phyloP scores from a whole-genome alignment of 1,140 invertebrate genomes.

The Stegodyphus dumicola region DNA sequence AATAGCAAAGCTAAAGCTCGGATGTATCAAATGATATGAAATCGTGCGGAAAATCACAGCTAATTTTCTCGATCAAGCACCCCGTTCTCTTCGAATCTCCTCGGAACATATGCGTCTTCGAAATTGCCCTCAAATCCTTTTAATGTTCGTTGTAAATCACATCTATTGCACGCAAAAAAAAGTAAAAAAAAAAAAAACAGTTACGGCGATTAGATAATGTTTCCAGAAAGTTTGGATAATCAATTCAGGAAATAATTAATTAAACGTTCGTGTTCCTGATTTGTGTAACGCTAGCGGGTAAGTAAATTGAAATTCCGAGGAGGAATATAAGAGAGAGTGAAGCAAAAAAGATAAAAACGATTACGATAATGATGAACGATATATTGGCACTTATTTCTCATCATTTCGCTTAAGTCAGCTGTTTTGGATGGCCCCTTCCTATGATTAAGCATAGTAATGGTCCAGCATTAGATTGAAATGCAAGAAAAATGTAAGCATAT shows the following conservation, averaged over 20 bases:
- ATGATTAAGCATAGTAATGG: conserved; percentile 44
- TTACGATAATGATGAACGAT: conserved; percentile 31
- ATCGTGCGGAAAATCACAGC: too few relatives aligned
- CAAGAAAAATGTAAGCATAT: not conserved
- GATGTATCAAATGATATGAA: too few relatives aligned
- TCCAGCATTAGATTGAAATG: conserved; percentile 14
- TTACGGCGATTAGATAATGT: conserved; percentile 20
- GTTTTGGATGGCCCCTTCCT: conserved; percentile 21
- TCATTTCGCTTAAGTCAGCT: conserved; percentile 35
- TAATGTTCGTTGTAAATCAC: too few relatives aligned
- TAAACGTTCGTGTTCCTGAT: conserved; percentile 19
- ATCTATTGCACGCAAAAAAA: too few relatives aligned
- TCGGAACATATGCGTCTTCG: too few relatives aligned
- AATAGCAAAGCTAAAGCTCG: too few relatives aligned
- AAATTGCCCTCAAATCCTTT: too few relatives aligned
- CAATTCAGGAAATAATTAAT: conserved; percentile 39
- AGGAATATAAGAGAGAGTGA: not conserved
- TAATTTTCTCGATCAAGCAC: too few relatives aligned
- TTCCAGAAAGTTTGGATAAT: conserved; percentile 26
- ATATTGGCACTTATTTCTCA: conserved; percentile 22
- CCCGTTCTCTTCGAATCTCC: too few relatives aligned
- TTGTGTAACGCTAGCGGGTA: not conserved
- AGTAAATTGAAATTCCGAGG: not conserved
- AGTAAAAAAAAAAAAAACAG: conserved; percentile 1
- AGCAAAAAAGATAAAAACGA: conserved; percentile 4